Conservation (phyloP, 1,140 invertebrate genomes). For the Zaprionus ghesquierei region DNA sequence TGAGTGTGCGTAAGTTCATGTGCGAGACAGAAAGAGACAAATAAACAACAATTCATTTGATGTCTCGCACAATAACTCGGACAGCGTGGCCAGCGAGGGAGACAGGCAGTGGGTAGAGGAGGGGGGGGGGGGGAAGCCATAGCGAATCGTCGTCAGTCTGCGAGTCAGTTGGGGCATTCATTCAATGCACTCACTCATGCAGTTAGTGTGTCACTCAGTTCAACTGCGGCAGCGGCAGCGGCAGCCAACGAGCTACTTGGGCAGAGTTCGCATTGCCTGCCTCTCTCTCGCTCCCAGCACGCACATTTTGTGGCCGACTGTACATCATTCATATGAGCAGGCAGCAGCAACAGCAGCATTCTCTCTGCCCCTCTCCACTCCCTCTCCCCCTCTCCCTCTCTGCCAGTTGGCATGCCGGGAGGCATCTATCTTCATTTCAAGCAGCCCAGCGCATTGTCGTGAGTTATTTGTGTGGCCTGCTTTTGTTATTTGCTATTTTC, state of each 20-base stretch:
- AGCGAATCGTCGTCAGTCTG: conserved; percentile 12
- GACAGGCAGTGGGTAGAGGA: background rate
- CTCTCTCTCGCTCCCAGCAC: background rate
- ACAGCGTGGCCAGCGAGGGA: conserved; percentile 4
- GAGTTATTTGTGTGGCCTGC: conserved; percentile 58
- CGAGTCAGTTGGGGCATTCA: conserved; percentile 39
- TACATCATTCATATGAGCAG: conserved; percentile 61
- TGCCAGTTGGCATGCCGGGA: conserved; percentile 13
- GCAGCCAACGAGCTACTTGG: conserved; percentile 9
- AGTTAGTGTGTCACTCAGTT: conserved; percentile 61
- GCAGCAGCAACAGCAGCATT: background rate
- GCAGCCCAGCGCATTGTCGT: conserved; percentile 44
- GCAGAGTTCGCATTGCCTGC: conserved; percentile 2
- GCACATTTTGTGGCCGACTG: conserved; percentile 30
- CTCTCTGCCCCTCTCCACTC: background rate
- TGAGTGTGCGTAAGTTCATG: conserved; percentile 9
- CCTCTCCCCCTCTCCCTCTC: background rate
- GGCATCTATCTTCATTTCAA: conserved; percentile 72
- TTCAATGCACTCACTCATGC: conserved; percentile 71
- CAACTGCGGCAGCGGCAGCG: conserved; percentile 4
- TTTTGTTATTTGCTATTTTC: conserved; percentile 46
- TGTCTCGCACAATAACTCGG: conserved; percentile 48
- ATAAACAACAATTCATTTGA: conserved; percentile 78
- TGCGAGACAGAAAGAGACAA: conserved; percentile 47
- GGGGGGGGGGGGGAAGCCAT: background rate